Percentiles rank a stretch among this genome's conserved stretches.
Evolutionary conservation across 1,140 invertebrate species (phyloP).

Genomic region (Goniozus legneri): DNA sequence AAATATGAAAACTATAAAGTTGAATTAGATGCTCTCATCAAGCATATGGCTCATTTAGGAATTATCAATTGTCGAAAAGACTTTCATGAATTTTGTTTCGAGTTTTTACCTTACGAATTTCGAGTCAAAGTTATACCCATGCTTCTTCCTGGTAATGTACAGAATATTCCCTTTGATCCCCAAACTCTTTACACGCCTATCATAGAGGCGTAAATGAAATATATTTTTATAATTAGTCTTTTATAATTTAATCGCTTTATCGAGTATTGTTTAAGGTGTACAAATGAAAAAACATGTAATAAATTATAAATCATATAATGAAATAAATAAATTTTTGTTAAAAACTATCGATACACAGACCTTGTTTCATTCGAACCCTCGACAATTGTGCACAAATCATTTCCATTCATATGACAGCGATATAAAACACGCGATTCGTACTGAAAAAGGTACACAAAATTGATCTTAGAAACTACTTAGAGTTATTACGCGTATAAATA

Average conservation of each 20-base stretch:
- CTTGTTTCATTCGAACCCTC: too few species aligned
- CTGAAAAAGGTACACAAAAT: too few species aligned
- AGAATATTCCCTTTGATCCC: slow-evolving; percentile 32
- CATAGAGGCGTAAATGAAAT: background rate
- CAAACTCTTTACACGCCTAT: slow-evolving; percentile 22
- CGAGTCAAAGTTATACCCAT: slow-evolving; percentile 37
- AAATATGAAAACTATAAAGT: slow-evolving; percentile 26
- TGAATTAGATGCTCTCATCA: slow-evolving; percentile 27
- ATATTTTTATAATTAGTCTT: background rate
- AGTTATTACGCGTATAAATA: too few species aligned
- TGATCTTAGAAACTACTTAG: too few species aligned
- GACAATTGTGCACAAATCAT: too few species aligned
- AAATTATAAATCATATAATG: background rate
- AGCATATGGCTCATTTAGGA: slow-evolving; percentile 30
- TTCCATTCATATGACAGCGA: too few species aligned
- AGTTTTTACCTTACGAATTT: slow-evolving; percentile 40
- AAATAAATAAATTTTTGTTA: too few species aligned
- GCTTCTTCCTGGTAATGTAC: slow-evolving; percentile 32
- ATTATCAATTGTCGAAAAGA: slow-evolving; percentile 32
- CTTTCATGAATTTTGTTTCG: slow-evolving; percentile 38
- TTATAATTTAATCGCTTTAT: too few species aligned
- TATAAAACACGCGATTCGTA: too few species aligned
- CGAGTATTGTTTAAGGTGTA: background rate
- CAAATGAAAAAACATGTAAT: background rate
- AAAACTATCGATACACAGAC: too few species aligned